Conservation (phyloP, 2,888 invertebrate species). For the Gryllus longicercus region DNA sequence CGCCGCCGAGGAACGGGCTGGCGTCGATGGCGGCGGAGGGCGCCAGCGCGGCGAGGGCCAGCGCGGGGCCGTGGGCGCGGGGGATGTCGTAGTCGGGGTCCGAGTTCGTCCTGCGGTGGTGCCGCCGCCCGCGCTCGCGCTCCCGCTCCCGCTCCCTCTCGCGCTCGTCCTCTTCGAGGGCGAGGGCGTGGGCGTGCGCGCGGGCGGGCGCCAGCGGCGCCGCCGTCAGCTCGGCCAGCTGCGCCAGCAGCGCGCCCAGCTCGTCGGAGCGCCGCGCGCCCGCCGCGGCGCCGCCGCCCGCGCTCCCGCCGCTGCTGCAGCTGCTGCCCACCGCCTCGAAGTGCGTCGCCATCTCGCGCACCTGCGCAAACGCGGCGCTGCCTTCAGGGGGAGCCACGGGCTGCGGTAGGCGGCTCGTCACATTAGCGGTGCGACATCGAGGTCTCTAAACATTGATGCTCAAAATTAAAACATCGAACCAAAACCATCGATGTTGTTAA, state of each 20-base stretch:
- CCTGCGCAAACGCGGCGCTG: neutral
- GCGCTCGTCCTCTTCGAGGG: neutral
- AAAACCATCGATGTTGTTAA: too few relatives aligned
- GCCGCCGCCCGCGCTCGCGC: neutral
- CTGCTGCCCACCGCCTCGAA: neutral
- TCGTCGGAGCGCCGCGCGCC: neutral
- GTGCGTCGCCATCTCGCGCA: neutral
- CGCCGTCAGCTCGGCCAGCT: neutral
- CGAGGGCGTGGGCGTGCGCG: neutral
- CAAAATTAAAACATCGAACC: too few relatives aligned
- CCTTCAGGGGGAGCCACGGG: too few relatives aligned
- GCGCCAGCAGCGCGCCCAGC: neutral
- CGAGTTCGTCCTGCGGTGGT: neutral
- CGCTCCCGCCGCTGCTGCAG: neutral
- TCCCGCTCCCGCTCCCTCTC: neutral
- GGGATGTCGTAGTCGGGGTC: conserved; percentile 17
- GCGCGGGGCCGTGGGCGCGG: neutral
- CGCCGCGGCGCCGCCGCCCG: neutral
- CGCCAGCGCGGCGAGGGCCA: neutral
- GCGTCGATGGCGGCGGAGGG: conserved; percentile 6
- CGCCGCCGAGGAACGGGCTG: neutral
- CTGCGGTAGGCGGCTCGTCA: too few relatives aligned
- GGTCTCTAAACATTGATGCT: too few relatives aligned
- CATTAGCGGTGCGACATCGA: too few relatives aligned
- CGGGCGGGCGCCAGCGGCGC: neutral